Evolutionary conservation across 92 coral and sea anemone species (phyloP), one percentile per base, ranked within the genome.

Genomic region (Parazoanthus atlanticus): DNA sequence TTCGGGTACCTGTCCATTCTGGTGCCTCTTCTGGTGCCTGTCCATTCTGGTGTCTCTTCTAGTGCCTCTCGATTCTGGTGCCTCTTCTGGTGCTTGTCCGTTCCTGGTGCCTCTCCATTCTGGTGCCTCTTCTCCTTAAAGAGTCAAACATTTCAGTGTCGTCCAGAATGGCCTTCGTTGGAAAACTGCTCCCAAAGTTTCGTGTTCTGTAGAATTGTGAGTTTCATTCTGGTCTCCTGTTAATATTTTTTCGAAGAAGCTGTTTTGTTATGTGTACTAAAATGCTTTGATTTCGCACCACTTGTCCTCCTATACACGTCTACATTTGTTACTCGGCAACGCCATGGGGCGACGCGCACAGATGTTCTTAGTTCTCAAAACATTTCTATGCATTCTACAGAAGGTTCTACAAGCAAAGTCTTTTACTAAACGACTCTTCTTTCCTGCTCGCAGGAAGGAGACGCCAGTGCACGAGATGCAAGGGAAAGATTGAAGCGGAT

Each of bases 381-480:
- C 19, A 23, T 40, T 28, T 47, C 52, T 41, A 29, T 73, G 13
- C 33, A n/a, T 34, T 76, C 47, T 25, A 65, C 38, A 52, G 58
- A 52, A 13, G 15, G 16, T 79, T 79, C 31, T 28, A 6, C 83
- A 79, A 49, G 49, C 79, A 16, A 34, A 36, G 79, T 74, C 25
- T 46, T 34, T 79, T 49, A 79, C 83, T 79, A 79, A 80, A 80
- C 71, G 71, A 31, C 21, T 80, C 70, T 80, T 80, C 83, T 79
- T 80, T 80, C 84, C 84, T 80, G 84, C 84, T 80, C 70, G 84
- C 46, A 80, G 84, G 84, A 80, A 80, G 25, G 71, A 80, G 72
- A 80, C 84, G 84, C 71, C 84, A 80, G 34, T 80, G 84, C 17
- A 80, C 84, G 47, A 80, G 84, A 80, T 80, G 84, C 84, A 80